phyloP scores from a whole-genome alignment of 2,797 vertebrate species.

The Apogon hyalosoma region DNA sequence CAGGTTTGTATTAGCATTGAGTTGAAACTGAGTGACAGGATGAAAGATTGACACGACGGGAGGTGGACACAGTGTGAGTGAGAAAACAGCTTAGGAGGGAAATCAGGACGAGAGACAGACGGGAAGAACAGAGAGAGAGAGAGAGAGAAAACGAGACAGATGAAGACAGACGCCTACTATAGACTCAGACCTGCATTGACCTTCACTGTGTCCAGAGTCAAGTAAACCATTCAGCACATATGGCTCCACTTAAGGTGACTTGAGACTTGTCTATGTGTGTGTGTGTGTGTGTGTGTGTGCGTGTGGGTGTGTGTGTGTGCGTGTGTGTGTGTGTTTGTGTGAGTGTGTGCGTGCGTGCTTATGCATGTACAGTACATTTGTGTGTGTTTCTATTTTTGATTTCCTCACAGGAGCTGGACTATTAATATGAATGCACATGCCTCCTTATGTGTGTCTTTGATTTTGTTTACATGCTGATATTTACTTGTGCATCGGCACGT shows the following conservation, averaged over 20 bases:
- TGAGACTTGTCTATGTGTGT: neutral
- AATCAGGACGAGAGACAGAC: constrained; percentile 17
- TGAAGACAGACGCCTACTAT: constrained; percentile 21
- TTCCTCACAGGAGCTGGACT: constrained; percentile 24
- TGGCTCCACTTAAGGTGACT: constrained; percentile 56
- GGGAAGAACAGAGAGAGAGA: neutral
- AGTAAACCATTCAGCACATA: constrained; percentile 55
- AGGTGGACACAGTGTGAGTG: constrained; percentile 26
- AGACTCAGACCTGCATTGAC: constrained; percentile 61
- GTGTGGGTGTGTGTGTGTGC: too few relatives aligned
- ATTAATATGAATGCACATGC: constrained; percentile 21
- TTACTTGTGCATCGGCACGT: constrained; percentile 32
- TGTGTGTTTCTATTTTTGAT: constrained; percentile 25
- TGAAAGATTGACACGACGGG: constrained; percentile 46
- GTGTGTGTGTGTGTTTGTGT: neutral
- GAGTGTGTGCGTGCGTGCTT: neutral
- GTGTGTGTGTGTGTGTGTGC: neutral
- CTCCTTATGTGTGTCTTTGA: constrained; percentile 40
- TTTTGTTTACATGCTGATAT: constrained; percentile 58
- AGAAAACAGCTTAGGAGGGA: constrained; percentile 5
- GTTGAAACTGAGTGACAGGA: constrained; percentile 46
- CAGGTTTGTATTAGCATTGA: constrained; percentile 24
- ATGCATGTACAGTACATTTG: too few relatives aligned
- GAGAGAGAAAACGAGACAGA: constrained; percentile 14
- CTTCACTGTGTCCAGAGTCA: constrained; percentile 64